Percentiles rank a stretch among this genome's conserved stretches.
Conservation (phyloP, 2,797 vertebrate species). For the Dipus sagitta region DNA sequence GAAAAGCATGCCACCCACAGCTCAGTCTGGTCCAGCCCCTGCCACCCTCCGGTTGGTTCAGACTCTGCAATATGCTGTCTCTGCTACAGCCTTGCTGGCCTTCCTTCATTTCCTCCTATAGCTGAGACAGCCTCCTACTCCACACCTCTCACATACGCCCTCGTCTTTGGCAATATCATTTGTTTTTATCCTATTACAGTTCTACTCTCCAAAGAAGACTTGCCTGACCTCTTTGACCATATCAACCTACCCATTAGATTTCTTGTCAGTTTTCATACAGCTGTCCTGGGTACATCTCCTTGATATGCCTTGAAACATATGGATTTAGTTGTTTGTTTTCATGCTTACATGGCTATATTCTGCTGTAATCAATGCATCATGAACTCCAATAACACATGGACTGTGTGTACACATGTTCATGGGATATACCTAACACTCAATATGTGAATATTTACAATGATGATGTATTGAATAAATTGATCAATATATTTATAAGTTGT, state of each 20-base stretch:
- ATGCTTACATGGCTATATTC: neutral
- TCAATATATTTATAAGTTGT: neutral
- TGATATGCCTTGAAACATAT: neutral
- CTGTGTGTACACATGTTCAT: neutral
- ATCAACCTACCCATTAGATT: neutral
- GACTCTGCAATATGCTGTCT: too few species aligned
- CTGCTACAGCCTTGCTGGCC: too few species aligned
- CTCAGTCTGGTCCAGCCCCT: too few species aligned
- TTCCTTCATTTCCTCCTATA: too few species aligned
- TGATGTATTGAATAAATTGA: neutral
- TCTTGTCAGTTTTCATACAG: slow-evolving; percentile 18
- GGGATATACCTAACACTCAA: neutral
- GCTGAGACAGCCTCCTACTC: too few species aligned
- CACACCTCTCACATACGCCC: neutral
- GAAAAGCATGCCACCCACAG: too few species aligned
- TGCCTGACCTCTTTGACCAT: neutral
- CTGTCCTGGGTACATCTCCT: neutral
- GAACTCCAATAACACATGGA: neutral
- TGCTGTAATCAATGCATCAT: neutral
- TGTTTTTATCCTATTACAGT: neutral
- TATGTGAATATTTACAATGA: neutral
- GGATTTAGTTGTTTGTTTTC: neutral
- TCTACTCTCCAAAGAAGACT: neutral
- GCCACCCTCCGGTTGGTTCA: too few species aligned
- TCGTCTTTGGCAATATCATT: neutral